Base-by-base conservation (phyloP, 2,797 vertebrate genomes). In the Chrosomus eos region DNA sequence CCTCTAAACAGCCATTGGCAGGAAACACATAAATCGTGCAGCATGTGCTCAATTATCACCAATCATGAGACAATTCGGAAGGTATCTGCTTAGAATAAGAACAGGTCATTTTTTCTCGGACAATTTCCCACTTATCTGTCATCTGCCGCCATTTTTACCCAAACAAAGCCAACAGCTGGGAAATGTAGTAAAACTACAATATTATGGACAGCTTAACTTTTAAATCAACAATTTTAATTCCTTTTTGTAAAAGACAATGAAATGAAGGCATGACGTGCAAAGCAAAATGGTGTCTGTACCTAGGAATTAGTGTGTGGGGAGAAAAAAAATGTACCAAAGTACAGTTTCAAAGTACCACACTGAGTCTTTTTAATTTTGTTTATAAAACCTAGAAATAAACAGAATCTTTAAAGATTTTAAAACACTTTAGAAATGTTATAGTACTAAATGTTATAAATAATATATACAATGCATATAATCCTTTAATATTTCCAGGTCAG, bases 11-110 rank as follows among this genome's bases (percentile, higher is more conserved):
- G 85, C 88, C 73, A 89, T 48, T 92, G 91, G 91, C 89, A 89
- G 86, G 87, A 91, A 93, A 91, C 89, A 38, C 84, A 79, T 86
- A 92, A 93, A 94, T 90, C 89, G 87, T 91, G 84, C 91, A 89
- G 91, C 87, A 88, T 93, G 91, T 87, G 90, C 91, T 91, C 89
- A 91, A 93, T 94, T 94, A 92, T 89, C 85, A 83, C 89, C 88
- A 93, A 94, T 95, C 94, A 93, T 93, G 89, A 93, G 91, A 94
- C 91, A 91, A 93, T 94, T 94, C 91, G 85, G 85, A 89, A 92
- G 91, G 88, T 87, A 87, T 93, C 92, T 91, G 88, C 92, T 93
- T 91, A 91, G 91, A 93, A 91, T 48, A 87, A 80, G 83, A 93
- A 93, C 92, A 92, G 90, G 90, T 92, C 90, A 86, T 92, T 91